Conservation (phyloP, 2,888 invertebrate species). For the Seira ritae region DNA sequence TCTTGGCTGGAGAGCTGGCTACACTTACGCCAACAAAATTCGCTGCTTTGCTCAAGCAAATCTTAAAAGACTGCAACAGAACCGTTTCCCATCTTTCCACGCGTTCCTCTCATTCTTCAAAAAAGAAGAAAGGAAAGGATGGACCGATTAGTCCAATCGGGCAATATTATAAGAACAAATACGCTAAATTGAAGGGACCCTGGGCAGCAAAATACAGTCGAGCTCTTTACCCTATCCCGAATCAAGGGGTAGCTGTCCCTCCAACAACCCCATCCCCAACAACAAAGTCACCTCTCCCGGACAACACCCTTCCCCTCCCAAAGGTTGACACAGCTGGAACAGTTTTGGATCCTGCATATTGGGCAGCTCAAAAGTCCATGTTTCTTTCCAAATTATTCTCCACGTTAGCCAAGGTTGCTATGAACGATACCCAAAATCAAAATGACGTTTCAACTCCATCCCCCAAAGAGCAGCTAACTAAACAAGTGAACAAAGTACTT, state of each 20-base stretch:
- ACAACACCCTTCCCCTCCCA: slow-evolving; percentile 54
- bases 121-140: neutral
- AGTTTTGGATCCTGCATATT: slow-evolving; percentile 65
- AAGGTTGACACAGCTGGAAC: slow-evolving; percentile 57
- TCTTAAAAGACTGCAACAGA: slow-evolving; percentile 38
- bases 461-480: slow-evolving; percentile 56
- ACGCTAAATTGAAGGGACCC: neutral
- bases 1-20: neutral
- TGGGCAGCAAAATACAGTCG: slow-evolving; percentile 10
- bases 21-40: slow-evolving; percentile 34
- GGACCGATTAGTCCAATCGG: neutral
- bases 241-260: neutral
- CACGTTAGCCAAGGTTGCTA: slow-evolving; percentile 66
- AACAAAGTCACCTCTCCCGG: neutral
- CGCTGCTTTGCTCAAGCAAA: slow-evolving; percentile 27
- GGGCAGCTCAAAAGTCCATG: slow-evolving; percentile 71
- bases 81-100: neutral
- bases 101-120: neutral
- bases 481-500: slow-evolving; percentile 64
- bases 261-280: neutral
- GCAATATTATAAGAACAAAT: slow-evolving; percentile 2
- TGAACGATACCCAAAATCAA: slow-evolving; percentile 56
- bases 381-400: slow-evolving; percentile 70
- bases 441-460: slow-evolving; percentile 34
- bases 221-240: slow-evolving; percentile 44